phyloP scores from a whole-genome alignment of 92 coral and sea anemone species.

The Parazoanthus swiftii region DNA sequence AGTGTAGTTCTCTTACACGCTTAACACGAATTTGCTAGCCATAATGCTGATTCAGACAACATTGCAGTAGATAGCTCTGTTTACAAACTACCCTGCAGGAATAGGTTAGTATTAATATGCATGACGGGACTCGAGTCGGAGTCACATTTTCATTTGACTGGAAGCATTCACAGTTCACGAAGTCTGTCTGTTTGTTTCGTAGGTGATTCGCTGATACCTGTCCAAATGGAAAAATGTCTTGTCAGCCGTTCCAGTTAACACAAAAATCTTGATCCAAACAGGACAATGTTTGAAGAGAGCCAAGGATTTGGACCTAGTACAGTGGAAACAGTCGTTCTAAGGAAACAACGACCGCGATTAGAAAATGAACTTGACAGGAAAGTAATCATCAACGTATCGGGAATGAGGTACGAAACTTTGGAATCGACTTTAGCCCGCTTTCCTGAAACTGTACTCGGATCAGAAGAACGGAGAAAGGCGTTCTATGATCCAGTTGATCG shows the following conservation, averaged over 20 bases:
- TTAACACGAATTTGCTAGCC: neutral
- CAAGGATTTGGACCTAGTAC: neutral
- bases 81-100: slow-evolving; percentile 20
- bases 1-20: neutral
- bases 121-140: neutral
- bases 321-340: slow-evolving; percentile 9
- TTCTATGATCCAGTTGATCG: slow-evolving; percentile 80
- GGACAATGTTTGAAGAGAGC: slow-evolving; percentile 27
- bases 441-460: slow-evolving; percentile 92
- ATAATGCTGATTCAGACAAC: neutral
- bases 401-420: slow-evolving; percentile 90
- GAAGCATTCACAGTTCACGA: neutral
- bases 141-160: neutral
- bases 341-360: slow-evolving; percentile 9
- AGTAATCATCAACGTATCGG: slow-evolving; percentile 83
- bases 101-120: slow-evolving; percentile 27
- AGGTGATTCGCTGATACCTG: neutral
- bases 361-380: slow-evolving; percentile 55
- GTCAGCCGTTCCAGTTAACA: neutral
- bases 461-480: slow-evolving; percentile 65
- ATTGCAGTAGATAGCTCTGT: neutral
- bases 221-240: neutral
- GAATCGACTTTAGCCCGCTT: slow-evolving; percentile 83
- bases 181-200: slow-evolving; percentile 17
- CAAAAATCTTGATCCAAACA: neutral